Conservation (phyloP, 2,888 invertebrate species). For the Exephanes ischioxanthus region DNA sequence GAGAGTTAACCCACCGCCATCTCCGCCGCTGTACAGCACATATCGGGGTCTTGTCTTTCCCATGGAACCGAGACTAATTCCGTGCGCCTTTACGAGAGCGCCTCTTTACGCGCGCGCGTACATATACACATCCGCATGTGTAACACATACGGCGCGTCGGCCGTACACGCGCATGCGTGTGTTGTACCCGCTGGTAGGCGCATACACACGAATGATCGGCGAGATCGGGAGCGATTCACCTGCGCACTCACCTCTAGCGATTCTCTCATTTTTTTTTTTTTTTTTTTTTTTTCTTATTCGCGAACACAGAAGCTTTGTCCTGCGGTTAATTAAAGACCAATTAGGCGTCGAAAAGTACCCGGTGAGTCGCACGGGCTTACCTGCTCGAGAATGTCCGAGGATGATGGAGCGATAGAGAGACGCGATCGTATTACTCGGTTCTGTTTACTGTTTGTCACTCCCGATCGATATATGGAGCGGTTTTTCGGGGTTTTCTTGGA, state of each 20-base stretch:
- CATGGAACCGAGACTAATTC: conserved; percentile 85
- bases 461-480: background rate
- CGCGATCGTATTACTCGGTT: background rate
- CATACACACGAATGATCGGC: conserved; percentile 12
- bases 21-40: conserved; percentile 68
- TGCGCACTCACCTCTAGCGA: conserved; percentile 18
- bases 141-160: conserved; percentile 28
- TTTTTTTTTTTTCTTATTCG: background rate
- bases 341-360: background rate
- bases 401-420: background rate
- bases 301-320: background rate
- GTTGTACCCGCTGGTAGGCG: background rate
- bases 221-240: conserved; percentile 46
- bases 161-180: conserved; percentile 14
- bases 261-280: conserved; percentile 14
- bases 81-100: conserved; percentile 82
- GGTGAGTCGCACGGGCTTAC: background rate
- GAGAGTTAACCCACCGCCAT: conserved; percentile 56
- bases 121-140: conserved; percentile 21
- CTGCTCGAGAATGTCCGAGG: background rate
- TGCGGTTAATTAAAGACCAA: conserved; percentile 20
- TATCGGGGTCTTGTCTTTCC: conserved; percentile 85
- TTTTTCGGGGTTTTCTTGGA: background rate
- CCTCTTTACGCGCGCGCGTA: conserved; percentile 66
- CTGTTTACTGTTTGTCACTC: background rate